Base-by-base conservation (phyloP, 2,797 vertebrate genomes). In the Gouania willdenowi region DNA sequence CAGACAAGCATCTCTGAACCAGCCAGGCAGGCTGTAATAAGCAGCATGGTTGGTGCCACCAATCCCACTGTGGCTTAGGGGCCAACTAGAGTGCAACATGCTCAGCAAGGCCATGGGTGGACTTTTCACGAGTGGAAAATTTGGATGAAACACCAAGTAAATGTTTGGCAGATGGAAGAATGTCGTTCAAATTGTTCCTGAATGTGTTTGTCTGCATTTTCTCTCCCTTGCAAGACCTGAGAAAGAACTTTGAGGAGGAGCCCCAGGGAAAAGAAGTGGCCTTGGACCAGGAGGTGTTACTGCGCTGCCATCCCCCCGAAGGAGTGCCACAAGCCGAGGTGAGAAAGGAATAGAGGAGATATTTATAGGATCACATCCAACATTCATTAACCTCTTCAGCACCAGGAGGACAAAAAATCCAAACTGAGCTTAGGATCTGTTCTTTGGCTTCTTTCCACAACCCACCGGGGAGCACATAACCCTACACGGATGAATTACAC, bases 161-260 rank as follows among this genome's bases (percentile, higher is more conserved):
- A 34, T n/a, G 40, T 48, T 72, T 59, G 57, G 14, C 11, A 19
- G 29, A 36, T 32, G 16, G 27, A 37, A 41, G 22, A n/a, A n/a
- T n/a, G n/a, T n/a, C n/a, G n/a, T 30, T 26, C 24, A 38, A 59
- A 34, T 51, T 34, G 27, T n/a, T 46, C 45, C 37, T 77, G 71
- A 72, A 67, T 77, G 56, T 18, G n/a, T 62, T 46, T 60, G 26
- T 32, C 25, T 17, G 3, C 4, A 12, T 32, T 38, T 13, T 44
- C 12, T 39, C 44, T 52, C 15, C 17, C 26, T n/a, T 26, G 37
- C 18, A 77, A 99, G 97, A 98, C 87, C 87, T 99, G 74, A 92
- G 96, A 70, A 99, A 99, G 89, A 98, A 98, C 84, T 98, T 98
- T 1, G 97, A 99, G 76, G 92, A 95, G 86, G 96, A 99, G 78